Conservation (phyloP, 2,797 vertebrate genomes). For the Argentina silus region DNA sequence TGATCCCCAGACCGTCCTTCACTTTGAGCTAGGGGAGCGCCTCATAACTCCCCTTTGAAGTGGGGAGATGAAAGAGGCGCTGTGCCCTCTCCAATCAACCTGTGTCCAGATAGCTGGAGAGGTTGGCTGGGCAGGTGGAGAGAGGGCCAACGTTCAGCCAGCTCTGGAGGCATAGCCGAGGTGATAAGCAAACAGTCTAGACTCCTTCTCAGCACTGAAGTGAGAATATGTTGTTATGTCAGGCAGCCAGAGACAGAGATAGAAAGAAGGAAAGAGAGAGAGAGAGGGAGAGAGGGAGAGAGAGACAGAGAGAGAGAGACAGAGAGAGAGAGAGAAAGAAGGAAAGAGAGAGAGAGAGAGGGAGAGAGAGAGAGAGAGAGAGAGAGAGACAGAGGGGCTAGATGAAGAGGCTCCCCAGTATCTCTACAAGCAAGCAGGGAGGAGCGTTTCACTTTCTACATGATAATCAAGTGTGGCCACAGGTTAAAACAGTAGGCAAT, state of each 20-base stretch:
- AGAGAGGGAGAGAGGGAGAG: too few relatives aligned
- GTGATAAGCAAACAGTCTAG: background rate
- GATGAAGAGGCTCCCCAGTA: constrained; percentile 16
- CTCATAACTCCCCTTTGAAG: constrained; percentile 30
- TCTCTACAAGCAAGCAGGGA: constrained; percentile 7
- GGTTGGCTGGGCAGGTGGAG: background rate
- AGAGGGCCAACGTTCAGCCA: background rate
- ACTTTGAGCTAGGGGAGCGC: constrained; percentile 12
- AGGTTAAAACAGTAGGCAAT: constrained; percentile 49
- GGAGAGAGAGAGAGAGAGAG: background rate
- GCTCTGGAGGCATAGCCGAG: background rate
- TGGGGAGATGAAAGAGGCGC: constrained; percentile 17
- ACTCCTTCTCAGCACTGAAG: too few relatives aligned
- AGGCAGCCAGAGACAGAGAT: background rate
- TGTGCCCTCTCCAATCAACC: constrained; percentile 10
- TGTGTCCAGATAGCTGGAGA: background rate
- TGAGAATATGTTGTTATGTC: constrained; percentile 8
- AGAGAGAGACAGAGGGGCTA: background rate
- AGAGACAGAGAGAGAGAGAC: background rate
- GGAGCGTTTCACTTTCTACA: constrained; percentile 29
- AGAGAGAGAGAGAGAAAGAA: background rate
- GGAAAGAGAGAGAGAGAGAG: too few relatives aligned
- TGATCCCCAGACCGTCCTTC: constrained; percentile 32
- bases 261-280: background rate
- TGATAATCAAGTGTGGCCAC: constrained; percentile 43